A percentile compares a stretch with the other conserved stretches of the same genome.
These are phyloP conservation scores for Pelagia noctiluca DNA, from an alignment of 30 jellyfish, hydroid and myxozoan genomes.

Conservation along the genomic window DNA sequence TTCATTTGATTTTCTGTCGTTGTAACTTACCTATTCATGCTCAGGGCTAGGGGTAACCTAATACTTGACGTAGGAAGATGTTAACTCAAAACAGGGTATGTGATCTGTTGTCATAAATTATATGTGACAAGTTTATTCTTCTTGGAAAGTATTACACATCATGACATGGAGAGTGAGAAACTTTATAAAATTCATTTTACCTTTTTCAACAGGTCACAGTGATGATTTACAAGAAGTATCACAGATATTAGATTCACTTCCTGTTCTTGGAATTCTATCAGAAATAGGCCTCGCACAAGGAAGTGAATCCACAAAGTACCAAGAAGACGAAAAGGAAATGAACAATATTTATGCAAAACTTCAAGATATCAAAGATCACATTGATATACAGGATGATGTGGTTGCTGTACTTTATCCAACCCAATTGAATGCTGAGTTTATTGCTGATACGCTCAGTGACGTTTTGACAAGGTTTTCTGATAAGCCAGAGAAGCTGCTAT, in stretches of 20 bases:
- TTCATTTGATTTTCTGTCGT: too few species aligned
- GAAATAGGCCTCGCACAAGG: slow-evolving; percentile 36
- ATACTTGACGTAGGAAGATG: too few species aligned
- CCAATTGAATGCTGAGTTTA: slow-evolving; percentile 22
- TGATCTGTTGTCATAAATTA: too few species aligned
- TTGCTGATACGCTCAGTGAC: slow-evolving; percentile 6
- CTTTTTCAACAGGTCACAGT: too few species aligned
- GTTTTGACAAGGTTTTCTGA: not conserved
- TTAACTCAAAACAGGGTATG: too few species aligned
- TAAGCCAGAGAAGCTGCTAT: not conserved
- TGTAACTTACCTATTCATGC: too few species aligned
- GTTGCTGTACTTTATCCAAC: slow-evolving; percentile 16
- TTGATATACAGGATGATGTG: slow-evolving; percentile 6
- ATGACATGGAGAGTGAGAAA: too few species aligned
- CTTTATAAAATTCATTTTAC: too few species aligned
- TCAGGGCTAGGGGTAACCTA: too few species aligned
- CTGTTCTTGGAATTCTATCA: slow-evolving; percentile 57
- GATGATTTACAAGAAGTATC: slow-evolving; percentile 35
- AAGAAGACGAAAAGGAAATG: not conserved
- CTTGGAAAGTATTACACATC: too few species aligned
- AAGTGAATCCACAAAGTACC: not conserved
- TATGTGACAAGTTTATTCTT: too few species aligned
- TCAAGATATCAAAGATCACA: not conserved
- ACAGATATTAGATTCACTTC: slow-evolving; percentile 27
- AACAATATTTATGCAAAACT: not conserved